Conservation (phyloP, 2,888 invertebrate genomes). For the Agriopis marginaria region DNA sequence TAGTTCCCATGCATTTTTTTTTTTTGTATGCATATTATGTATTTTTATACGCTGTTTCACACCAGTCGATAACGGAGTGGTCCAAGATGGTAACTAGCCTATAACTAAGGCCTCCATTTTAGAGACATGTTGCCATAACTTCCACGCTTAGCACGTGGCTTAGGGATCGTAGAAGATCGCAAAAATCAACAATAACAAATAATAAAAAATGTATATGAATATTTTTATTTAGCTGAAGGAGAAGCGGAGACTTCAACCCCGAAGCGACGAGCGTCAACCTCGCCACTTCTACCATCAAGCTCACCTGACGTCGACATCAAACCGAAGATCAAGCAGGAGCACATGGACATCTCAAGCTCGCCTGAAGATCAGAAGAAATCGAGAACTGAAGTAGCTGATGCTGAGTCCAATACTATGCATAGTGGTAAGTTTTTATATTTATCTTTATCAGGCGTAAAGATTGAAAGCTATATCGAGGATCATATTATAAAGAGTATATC, state of each 20-base stretch:
- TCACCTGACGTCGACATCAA: conserved; percentile 84
- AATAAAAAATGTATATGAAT: neutral
- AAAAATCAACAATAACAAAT: conserved; percentile 5
- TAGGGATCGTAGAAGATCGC: no score
- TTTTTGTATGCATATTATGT: no score
- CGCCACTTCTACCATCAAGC: conserved; percentile 83
- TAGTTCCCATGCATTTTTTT: no score
- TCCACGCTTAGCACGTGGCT: no score
- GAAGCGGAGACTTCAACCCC: conserved; percentile 88
- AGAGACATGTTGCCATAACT: no score
- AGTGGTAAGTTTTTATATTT: conserved; percentile 89
- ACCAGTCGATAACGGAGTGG: no score
- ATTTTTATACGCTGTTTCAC: no score
- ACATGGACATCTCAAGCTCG: conserved; percentile 88
- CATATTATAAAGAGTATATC: no score
- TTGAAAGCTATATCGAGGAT: no score
- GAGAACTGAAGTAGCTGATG: conserved; percentile 93
- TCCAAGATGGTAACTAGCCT: no score
- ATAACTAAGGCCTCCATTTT: no score
- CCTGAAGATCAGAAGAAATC: conserved; percentile 90
- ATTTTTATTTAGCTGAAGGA: conserved; percentile 54
- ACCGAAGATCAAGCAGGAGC: conserved; percentile 88
- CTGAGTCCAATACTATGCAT: conserved; percentile 96
- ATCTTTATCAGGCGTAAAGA: neutral
- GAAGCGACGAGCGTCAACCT: conserved; percentile 86